These are phyloP conservation scores for Acanthurus tractus DNA, from an alignment of 2,797 vertebrate genomes.

Conservation along the genomic window DNA sequence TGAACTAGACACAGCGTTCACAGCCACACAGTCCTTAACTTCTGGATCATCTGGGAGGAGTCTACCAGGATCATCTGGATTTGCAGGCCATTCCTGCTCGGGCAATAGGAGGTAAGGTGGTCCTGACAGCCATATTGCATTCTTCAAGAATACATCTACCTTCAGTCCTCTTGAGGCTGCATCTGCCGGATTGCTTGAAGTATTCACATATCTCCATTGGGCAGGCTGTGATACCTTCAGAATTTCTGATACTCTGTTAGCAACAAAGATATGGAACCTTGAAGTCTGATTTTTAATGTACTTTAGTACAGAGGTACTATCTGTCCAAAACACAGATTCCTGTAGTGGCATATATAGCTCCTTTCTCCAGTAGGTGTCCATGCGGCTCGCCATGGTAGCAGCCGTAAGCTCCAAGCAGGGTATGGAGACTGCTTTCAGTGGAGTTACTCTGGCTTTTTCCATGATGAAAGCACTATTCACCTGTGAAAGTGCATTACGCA, in stretches of 20 bases:
- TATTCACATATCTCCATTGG: neutral
- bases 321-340: neutral
- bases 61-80: neutral
- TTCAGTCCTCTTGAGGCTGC: neutral
- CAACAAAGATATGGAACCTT: neutral
- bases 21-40: too few species aligned
- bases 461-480: neutral
- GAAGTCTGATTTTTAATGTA: neutral
- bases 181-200: neutral
- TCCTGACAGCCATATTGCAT: neutral
- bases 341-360: neutral
- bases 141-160: neutral
- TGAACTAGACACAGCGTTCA: neutral
- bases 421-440: neutral
- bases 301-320: neutral
- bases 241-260: neutral
- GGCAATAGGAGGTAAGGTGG: neutral
- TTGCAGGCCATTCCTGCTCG: too few species aligned
- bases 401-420: neutral
- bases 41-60: neutral
- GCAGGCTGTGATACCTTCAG: neutral
- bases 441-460: neutral
- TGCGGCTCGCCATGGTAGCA: neutral
- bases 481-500: neutral
- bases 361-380: neutral